A percentile compares a stretch with the other conserved stretches of the same genome.
phyloP scores from a whole-genome alignment of 2,113 vertebrate species.

The Axis porcinus region DNA sequence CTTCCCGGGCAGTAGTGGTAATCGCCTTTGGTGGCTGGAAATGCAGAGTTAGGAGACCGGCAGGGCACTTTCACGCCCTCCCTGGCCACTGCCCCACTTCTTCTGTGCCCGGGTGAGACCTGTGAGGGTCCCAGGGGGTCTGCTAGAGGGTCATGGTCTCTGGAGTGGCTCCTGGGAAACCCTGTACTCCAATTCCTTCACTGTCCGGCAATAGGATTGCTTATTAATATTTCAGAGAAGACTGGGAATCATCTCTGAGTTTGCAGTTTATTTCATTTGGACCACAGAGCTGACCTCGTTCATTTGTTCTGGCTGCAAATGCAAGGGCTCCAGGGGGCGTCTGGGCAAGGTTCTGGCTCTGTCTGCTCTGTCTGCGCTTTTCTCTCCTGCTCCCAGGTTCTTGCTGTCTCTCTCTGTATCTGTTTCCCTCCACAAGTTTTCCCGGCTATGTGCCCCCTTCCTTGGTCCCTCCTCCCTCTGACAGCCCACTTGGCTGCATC shows the following conservation, averaged over 20 bases:
- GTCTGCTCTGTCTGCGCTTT: neutral
- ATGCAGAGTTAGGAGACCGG: too few species aligned
- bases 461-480: neutral
- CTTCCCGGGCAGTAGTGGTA: neutral
- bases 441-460: neutral
- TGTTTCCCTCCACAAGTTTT: neutral
- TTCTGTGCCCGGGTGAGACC: neutral
- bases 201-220: neutral
- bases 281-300: too few species aligned
- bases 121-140: too few species aligned
- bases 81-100: accelerated
- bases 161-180: neutral
- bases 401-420: neutral
- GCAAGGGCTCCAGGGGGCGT: neutral
- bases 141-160: neutral
- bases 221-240: neutral
- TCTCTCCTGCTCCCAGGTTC: neutral
- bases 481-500: too few species aligned
- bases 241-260: neutral
- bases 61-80: too few species aligned
- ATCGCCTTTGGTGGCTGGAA: neutral
- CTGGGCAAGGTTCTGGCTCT: neutral
- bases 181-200: neutral
- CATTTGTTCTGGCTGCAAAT: neutral
- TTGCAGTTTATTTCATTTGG: neutral